Base-by-base conservation (phyloP, 2,113 vertebrate genomes). In the Zonotrichia leucophrys region DNA sequence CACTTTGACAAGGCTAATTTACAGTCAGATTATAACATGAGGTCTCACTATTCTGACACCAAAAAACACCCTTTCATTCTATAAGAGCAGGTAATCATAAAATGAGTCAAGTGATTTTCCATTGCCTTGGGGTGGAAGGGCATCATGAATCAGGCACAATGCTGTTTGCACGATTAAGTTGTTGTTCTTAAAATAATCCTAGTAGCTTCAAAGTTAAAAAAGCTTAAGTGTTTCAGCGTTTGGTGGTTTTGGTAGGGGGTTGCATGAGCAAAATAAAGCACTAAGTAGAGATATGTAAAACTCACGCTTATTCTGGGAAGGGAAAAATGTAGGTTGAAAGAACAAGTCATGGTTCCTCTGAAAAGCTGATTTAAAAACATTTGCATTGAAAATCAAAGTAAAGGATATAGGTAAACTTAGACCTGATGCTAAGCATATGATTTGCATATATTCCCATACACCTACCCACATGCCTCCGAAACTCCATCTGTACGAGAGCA, bases 361-460 rank as follows among this genome's bases (percentile, higher is more conserved):
- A 73, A 79, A 90, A 90, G n/a, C 55, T 27, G 16, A 13, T 77
- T 78, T 76, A 15, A 59, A 60, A 79, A 15, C 33, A 83, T 72
- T 53, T 92, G 83, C 82, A 89, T 28, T 30, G 42, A 59, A 87
- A 90, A 78, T 28, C 68, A 42, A 76, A 90, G 56, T 12, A 53
- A 64, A 24, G 49, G 16, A 66, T 46, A 76, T 23, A 55, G 23
- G 56, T 52, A 46, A 81, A 35, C 42, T 41, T 3, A 19, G n/a
- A n/a, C 1, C 5, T 33, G 63, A 11, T 11, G 63, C 77, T 25
- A 41, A 67, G 47, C 62, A 35, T 31, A 10, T 24, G 42, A 35
- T 88, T 67, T 73, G 56, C 84, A 31, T 24, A 4, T 25, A 23
- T 74, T 56, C 67, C 35, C 81, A 18, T 18, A 2, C 37, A 39